Evolutionary conservation across 1,140 invertebrate species (phyloP), one percentile per base, ranked within the genome.

Genomic region (Leptopilina boulardi): DNA sequence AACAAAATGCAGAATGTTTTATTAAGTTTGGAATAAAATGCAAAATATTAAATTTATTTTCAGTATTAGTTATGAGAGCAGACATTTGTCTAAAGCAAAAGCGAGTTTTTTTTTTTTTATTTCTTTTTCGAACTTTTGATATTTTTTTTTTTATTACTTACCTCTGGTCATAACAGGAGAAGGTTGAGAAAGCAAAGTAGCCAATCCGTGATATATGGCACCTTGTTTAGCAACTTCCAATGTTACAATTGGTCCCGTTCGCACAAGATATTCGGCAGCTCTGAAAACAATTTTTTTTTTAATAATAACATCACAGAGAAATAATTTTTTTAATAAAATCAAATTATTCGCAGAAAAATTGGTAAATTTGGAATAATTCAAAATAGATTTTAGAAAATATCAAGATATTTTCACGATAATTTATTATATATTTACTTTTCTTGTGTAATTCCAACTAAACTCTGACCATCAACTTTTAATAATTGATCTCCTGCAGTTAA

Each of bases 181-280:
- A 9, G 97, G 97, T 88, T 99, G 97, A 80, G 97, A 97, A 10
- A 99, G 92, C 74, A 99, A 92, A 44, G 97, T 98, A 6, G 97
- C 97, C 51, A 99, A 92, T 56, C 98, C 99, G 91, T 99, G 98
- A 89, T 97, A 97, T 84, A 99, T 96, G 23, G 98, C 99, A 30
- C 97, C 98, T 89, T 99, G 97, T 91, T 99, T 99, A 5, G 98
- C 98, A 47, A 99, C 98, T 91, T 99, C 98, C 54, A 99, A 91
- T 2, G 95, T 97, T 5, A 99, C 98, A 0, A 97, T 94, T 8
- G 96, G 96, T 13, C 98, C 98, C 18, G 98, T 99, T 74, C 96
- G 92, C 41, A 98, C 98, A 86, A 99, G 94, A 88, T 98, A 97
- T 90, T 99, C 97, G 8, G 99, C 99, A 77, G 99, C 99, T 91